Base-by-base conservation (phyloP, 2,888 invertebrate species). In the Melanostoma scalare region DNA sequence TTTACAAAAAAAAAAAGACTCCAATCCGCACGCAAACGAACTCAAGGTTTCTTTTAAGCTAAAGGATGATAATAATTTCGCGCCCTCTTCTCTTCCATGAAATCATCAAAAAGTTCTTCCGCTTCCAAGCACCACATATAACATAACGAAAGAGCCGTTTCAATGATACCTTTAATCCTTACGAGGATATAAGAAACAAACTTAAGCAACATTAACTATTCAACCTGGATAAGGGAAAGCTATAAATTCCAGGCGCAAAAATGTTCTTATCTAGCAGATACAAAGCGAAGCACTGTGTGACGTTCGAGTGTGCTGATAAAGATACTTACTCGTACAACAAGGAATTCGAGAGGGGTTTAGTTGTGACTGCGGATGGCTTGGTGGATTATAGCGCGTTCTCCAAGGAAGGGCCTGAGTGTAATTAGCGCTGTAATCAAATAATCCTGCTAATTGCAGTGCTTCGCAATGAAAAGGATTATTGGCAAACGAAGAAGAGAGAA, bases 371-470 rank as follows among this genome's bases (percentile, higher is more conserved):
- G 42, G 9, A 35, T 69, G 30, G 44, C 5, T 46, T 73, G 44
- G 68, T 6, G 75, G 75, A 80, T 81, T 75, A 76, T 58, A 52
- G 58, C 63, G 63, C 75, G 56, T 50, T 40, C 31, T 9, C 31
- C 6, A 9, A 10, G 10, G 8, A 3, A 4, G 65, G 72, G 63
- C n/a, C 53, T 53, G 50, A 53, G 44, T 61, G 75, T 80, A 85
- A 85, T 85, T 85, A 85, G 87, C 86, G 86, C 81, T 77, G 86
- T 87, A 87, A 87, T 87, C 87, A 87, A 87, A 87, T 87, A 87
- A 87, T 87, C 87, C 87, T 86, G 78, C 86, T 87, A 87, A 87
- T 87, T 87, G 87, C 87, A 86, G 86, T 84, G 85, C 86, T 86
- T 82, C 82, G 86, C 85, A 81, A 75, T 79, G 85, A 76, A 85